Evolutionary conservation across 2,113 vertebrate species (phyloP), one percentile per base, ranked within the genome.

Genomic region (Triplophysa rosa): DNA sequence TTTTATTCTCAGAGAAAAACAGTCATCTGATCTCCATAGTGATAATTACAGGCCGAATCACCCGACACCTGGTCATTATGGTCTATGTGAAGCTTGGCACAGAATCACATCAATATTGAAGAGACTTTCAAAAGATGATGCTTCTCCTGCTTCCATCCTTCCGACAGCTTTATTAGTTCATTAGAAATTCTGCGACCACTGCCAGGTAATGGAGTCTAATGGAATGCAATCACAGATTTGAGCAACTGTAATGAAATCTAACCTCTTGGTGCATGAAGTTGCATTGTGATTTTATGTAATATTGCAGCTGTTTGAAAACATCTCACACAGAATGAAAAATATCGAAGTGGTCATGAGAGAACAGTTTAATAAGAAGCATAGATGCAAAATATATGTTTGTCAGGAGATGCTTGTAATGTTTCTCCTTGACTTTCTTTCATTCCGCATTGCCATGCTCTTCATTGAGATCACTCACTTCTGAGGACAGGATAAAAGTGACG

Each of bases 31-130:
- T 83, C 78, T 77, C 80, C 75, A 42, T 77, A 56, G 80, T 67
- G 81, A 84, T 88, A 88, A 90, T 91, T 90, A 89, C 87, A 89
- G 85, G 68, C 47, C 67, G 71, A 83, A 84, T 87, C 84, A 87
- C 85, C 87, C 85, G 86, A 71, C 69, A 84, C 74, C 68, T 54
- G 13, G 29, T 76, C 80, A 87, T 91, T 89, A 87, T 67, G 45
- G 74, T 56, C 58, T 67, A 16, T n/a, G 58, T 24, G 67, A 64
- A 62, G 78, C 63, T 69, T 67, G 73, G 67, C 61, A 29, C 21
- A 19, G 29, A 24, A 59, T 58, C 14, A 17, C 33, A 54, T 65
- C 70, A 63, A 52, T 56, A 40, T 33, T 73, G 68, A 62, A 79
- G 24, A 8, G 78, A 71, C 45, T 71, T 33, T 29, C 42, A 24